Conservation (phyloP, 2,113 vertebrate genomes). For the Aspidoscelis tigris region DNA sequence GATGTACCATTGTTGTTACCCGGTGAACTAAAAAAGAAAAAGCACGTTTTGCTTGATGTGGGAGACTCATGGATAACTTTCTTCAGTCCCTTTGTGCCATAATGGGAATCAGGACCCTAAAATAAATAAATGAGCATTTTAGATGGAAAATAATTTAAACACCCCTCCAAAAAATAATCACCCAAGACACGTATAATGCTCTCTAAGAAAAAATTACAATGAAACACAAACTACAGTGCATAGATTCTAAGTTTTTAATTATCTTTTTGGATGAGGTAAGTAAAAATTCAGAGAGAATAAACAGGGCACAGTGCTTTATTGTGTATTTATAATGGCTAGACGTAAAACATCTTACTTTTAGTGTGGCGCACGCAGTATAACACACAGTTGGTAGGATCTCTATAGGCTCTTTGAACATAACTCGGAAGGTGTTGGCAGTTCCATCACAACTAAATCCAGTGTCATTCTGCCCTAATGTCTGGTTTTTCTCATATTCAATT, state of each 20-base stretch:
- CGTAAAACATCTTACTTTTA: slow-evolving; percentile 81
- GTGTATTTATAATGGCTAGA: too few relatives aligned
- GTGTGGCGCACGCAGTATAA: slow-evolving; percentile 92
- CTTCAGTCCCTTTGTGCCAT: slow-evolving; percentile 94
- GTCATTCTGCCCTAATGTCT: slow-evolving; percentile 90
- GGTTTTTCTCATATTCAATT: slow-evolving; percentile 91
- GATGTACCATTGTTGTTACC: slow-evolving; percentile 97
- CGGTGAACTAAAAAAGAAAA: slow-evolving; percentile 92
- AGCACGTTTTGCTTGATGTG: slow-evolving; percentile 89
- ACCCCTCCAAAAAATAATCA: not conserved
- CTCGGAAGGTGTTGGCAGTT: slow-evolving; percentile 89
- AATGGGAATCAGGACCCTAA: slow-evolving; percentile 94
- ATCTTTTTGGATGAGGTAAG: too few relatives aligned
- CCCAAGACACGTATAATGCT: not conserved
- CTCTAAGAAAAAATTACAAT: not conserved
- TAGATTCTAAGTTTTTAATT: not conserved
- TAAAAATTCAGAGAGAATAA: too few relatives aligned
- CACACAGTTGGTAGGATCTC: slow-evolving; percentile 90
- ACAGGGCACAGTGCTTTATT: too few relatives aligned
- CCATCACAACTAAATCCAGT: slow-evolving; percentile 95
- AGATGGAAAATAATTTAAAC: not conserved
- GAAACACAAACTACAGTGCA: not conserved
- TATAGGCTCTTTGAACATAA: slow-evolving; percentile 95
- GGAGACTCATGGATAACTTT: slow-evolving; percentile 87
- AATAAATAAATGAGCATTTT: slow-evolving; percentile 21